Percentiles rank a stretch among this genome's conserved stretches.
Conservation (phyloP, 35 echinoderm and acorn worm species). For the Chiridota heheva region DNA sequence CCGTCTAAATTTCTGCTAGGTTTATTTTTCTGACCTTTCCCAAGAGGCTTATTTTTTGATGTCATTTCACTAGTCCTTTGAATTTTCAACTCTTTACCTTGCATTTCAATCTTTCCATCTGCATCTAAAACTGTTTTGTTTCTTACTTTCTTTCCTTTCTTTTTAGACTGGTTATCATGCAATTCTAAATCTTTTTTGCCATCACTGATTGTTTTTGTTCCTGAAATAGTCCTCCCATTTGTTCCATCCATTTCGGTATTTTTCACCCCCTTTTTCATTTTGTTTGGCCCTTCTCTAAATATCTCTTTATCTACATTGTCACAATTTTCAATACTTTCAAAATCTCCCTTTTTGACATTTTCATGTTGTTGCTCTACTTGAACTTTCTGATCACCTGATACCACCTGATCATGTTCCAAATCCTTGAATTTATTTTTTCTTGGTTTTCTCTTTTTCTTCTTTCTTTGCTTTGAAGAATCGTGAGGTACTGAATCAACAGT, state of each 20-base stretch:
- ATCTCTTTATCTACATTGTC: constrained; percentile 16
- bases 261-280: not conserved
- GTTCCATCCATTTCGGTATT: not conserved
- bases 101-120: constrained; percentile 3
- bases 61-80: not conserved
- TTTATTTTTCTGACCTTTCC: too few species aligned
- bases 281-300: constrained; percentile 18
- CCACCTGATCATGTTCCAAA: not conserved
- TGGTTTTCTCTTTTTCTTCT: constrained; percentile 69
- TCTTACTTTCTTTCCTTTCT: not conserved
- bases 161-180: not conserved
- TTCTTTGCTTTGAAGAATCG: too few species aligned
- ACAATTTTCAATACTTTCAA: not conserved
- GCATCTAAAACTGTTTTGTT: not conserved
- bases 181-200: not conserved
- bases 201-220: not conserved
- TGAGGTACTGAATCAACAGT: too few species aligned
- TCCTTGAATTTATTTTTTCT: constrained; percentile 77
- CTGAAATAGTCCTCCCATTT: not conserved
- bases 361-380: not conserved
- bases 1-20: too few species aligned
- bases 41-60: too few species aligned
- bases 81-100: not conserved
- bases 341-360: not conserved
- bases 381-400: not conserved